These are phyloP conservation scores for Prenolepis imparis DNA, from an alignment of 2,888 invertebrate genomes.

Conservation along the genomic window DNA sequence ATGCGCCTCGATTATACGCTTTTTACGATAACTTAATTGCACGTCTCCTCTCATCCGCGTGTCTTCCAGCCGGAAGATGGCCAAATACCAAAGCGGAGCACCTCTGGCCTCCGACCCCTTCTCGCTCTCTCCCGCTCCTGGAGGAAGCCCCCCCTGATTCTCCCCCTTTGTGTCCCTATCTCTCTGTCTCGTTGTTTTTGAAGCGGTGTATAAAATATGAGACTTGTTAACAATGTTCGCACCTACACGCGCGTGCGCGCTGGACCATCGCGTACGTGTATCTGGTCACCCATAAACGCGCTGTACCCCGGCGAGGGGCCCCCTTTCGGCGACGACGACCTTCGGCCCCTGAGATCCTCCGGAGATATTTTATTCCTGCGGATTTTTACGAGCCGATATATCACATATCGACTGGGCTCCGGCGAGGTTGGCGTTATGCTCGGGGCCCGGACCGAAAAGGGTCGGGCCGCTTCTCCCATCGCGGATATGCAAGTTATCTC, in stretches of 20 bases:
- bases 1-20: slow-evolving; percentile 50
- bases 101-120: slow-evolving; percentile 73
- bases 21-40: slow-evolving; percentile 57
- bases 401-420: slow-evolving; percentile 83
- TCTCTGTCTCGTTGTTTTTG: slow-evolving; percentile 69
- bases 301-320: slow-evolving; percentile 69
- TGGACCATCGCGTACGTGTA: slow-evolving; percentile 64
- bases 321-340: slow-evolving; percentile 85
- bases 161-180: not conserved
- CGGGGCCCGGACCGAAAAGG: slow-evolving; percentile 65
- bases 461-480: slow-evolving; percentile 55
- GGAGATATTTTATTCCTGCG: slow-evolving; percentile 85
- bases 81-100: slow-evolving; percentile 69
- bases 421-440: slow-evolving; percentile 68
- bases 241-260: slow-evolving; percentile 78
- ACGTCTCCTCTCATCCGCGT: slow-evolving; percentile 37
- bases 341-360: slow-evolving; percentile 84
- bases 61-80: slow-evolving; percentile 37
- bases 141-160: too few species aligned
- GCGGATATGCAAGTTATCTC: slow-evolving; percentile 27
- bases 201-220: slow-evolving; percentile 83
- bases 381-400: slow-evolving; percentile 86
- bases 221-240: slow-evolving; percentile 86
- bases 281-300: slow-evolving; percentile 73
- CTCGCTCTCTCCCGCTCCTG: not conserved